These are phyloP conservation scores for Matsumyia berberina DNA, from an alignment of 2,888 invertebrate genomes.

Conservation along the genomic window DNA sequence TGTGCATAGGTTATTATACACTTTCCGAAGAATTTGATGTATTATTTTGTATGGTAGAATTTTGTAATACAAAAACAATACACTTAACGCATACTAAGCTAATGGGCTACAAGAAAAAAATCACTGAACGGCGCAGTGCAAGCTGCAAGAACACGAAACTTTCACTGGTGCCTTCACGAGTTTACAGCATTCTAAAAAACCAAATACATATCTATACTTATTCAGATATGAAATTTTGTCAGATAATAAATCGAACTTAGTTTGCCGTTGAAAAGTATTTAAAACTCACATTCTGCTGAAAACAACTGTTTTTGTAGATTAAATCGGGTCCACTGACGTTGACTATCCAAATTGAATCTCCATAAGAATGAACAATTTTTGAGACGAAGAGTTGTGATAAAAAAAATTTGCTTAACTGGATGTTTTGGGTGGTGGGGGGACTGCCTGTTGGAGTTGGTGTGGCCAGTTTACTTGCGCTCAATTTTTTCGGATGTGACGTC, in stretches of 20 bases:
- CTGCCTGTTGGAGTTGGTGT: not conserved
- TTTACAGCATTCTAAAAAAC: slow-evolving; percentile 5
- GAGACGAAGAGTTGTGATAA: not conserved
- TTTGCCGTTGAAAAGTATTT: slow-evolving; percentile 13
- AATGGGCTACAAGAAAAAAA: not conserved
- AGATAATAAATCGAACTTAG: not conserved
- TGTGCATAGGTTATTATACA: not conserved
- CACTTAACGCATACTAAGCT: not conserved
- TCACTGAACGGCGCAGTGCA: not conserved
- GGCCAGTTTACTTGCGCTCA: too few relatives aligned
- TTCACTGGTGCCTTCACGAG: not conserved
- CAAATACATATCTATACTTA: not conserved
- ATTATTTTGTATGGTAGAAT: not conserved
- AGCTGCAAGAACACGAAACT: not conserved
- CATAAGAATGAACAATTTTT: too few relatives aligned
- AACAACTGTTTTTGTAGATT: not conserved
- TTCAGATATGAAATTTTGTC: not conserved
- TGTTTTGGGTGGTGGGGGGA: not conserved
- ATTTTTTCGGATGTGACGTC: too few relatives aligned
- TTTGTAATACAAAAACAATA: not conserved
- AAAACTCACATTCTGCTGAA: slow-evolving; percentile 3
- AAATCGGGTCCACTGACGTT: not conserved
- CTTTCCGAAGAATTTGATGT: not conserved
- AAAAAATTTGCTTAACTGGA: not conserved
- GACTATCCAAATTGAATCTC: not conserved